Evolutionary conservation across 2,113 vertebrate species (phyloP).

Genomic region (Sinocyclocheilus maitianheensis): DNA sequence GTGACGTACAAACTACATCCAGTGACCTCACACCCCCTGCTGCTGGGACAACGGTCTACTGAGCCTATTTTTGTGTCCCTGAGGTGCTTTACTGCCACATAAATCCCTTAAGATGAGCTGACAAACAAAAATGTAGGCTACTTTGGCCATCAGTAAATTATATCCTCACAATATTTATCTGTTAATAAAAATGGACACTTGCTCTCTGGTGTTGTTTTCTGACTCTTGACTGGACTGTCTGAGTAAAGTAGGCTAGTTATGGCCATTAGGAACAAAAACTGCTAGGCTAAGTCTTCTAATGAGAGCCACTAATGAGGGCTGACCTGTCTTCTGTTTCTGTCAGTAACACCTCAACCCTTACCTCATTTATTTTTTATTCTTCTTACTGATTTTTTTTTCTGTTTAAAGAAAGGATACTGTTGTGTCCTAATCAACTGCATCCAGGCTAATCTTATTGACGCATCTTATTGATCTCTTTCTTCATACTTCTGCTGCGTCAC

Average conservation of each 20-base stretch:
- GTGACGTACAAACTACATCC: neutral
- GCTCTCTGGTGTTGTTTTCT: neutral
- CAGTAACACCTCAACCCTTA: constrained; percentile 14
- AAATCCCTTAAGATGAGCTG: neutral
- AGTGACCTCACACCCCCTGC: neutral
- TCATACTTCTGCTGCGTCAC: neutral
- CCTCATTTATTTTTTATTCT: neutral
- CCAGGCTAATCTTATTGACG: neutral
- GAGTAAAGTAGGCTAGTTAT: constrained; percentile 2
- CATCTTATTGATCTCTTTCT: neutral
- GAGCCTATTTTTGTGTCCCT: neutral
- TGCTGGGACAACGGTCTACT: neutral
- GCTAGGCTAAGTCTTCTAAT: constrained; percentile 19
- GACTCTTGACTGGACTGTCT: neutral
- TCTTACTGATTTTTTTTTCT: neutral
- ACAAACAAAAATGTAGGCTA: neutral
- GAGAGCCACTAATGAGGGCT: constrained; percentile 30
- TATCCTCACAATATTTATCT: constrained; percentile 4
- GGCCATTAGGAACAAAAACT: neutral
- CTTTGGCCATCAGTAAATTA: neutral
- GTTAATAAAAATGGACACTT: neutral
- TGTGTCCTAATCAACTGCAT: neutral
- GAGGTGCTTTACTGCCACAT: neutral
- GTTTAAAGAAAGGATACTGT: neutral
- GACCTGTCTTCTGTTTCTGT: constrained; percentile 4